Base-by-base conservation (phyloP, 2,888 invertebrate species). In the Bedellia somnulentella region DNA sequence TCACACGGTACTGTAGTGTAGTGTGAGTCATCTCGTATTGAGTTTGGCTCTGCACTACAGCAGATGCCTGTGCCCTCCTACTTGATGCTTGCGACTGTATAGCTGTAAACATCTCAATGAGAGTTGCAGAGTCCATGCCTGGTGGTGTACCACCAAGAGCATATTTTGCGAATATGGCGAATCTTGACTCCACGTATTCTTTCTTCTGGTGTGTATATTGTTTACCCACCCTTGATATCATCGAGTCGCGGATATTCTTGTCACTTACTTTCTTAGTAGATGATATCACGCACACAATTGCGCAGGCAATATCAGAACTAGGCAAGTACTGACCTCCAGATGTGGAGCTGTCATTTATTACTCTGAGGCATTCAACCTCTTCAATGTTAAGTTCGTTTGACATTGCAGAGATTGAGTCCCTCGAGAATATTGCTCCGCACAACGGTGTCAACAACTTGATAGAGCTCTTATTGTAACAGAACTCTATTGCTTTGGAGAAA, bases 321-420 rank as follows among this genome's bases (percentile, higher is more conserved):
- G 16, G 8, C 5, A 15, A 15, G 10, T 16, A 27, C 17, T 27
- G 27, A 3, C 27, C 15, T n/a, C 27, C 27, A 6, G 27, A 27
- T 4, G 16, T 27, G n/a, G 27, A 14, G 10, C 27, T 27, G n/a
- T 27, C 27, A n/a, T 27, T 27, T 9, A 15, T 27, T 5, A 27
- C 16, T 10, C 15, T 5, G 3, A 27, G 16, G 15, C 6, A 15
- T 10, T 15, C 4, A n/a, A 15, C 15, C 16, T 27, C 27, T n/a
- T 27, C 16, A 27, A 27, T 15, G 4, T 15, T 9, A 4, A 27
- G 17, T 14, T 27, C 17, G 10, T 10, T 27, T 5, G 25, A 4
- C 25, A 25, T 25, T 3, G 12, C 25, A 12, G 4, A 9, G 9
- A 25, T n/a, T 9, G 15, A 27, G 11, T 15, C 27, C 10, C 27